phyloP scores from a whole-genome alignment of 2,113 vertebrate genomes.

The Sardina pilchardus region DNA sequence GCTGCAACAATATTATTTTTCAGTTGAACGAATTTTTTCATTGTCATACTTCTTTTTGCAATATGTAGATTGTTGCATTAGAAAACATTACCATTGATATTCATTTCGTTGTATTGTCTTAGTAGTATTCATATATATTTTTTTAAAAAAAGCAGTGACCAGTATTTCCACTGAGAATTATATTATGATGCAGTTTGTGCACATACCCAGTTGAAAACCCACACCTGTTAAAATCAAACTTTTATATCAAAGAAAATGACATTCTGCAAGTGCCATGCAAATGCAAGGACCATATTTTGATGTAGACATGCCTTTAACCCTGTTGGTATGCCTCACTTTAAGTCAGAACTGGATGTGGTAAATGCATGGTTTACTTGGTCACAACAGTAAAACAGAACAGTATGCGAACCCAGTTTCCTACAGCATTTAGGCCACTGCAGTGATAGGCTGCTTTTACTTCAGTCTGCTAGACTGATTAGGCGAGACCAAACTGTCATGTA shows the following conservation, averaged over 20 bases:
- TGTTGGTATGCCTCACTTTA: not conserved
- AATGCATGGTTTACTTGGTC: not conserved
- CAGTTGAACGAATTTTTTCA: not conserved
- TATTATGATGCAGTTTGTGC: not conserved
- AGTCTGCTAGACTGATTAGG: not conserved
- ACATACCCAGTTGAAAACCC: not conserved
- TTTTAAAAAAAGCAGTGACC: not conserved
- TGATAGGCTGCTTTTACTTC: not conserved
- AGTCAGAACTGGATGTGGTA: not conserved
- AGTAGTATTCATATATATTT: not conserved
- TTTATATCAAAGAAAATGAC: not conserved
- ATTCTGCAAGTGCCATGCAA: slow-evolving; percentile 30
- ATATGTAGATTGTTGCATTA: not conserved
- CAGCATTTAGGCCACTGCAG: not conserved
- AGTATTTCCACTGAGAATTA: not conserved
- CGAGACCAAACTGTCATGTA: not conserved
- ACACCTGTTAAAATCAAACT: not conserved
- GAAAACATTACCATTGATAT: not conserved
- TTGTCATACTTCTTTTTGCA: not conserved
- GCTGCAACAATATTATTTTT: not conserved
- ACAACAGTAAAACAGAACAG: not conserved
- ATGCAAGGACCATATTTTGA: not conserved
- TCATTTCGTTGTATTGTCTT: not conserved
- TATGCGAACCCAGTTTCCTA: not conserved
- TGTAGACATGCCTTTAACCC: not conserved